A percentile compares a stretch with the other conserved stretches of the same genome.
phyloP scores from a whole-genome alignment of 2,888 invertebrate genomes.

The Euzophera pinguis region DNA sequence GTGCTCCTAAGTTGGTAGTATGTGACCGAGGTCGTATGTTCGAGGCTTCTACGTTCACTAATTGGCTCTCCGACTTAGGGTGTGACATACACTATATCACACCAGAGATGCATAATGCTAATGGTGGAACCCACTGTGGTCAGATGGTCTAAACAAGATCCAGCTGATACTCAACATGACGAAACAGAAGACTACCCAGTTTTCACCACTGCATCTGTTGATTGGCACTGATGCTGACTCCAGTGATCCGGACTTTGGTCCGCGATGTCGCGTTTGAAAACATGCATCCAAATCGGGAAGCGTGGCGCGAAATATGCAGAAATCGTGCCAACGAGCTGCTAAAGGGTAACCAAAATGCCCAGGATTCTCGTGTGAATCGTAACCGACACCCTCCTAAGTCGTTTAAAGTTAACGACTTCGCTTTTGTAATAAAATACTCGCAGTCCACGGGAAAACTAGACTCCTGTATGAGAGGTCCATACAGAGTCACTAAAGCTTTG shows the following conservation, averaged over 20 bases:
- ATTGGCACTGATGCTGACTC: neutral
- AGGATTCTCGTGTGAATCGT: neutral
- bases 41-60: neutral
- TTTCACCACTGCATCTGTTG: neutral
- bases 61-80: constrained; percentile 1
- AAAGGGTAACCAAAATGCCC: neutral
- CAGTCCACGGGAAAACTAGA: neutral
- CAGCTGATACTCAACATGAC: neutral
- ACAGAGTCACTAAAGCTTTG: neutral
- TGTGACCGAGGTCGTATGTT: neutral
- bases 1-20: neutral
- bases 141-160: neutral
- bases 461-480: neutral
- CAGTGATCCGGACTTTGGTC: neutral
- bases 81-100: constrained; percentile 24
- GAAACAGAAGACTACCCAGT: neutral
- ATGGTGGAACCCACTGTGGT: too few species aligned
- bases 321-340: neutral
- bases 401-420: neutral
- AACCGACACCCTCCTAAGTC: neutral
- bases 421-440: neutral
- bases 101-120: constrained; percentile 26
- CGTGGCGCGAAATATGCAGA: neutral
- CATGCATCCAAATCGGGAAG: neutral
- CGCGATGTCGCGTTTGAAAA: neutral